These are phyloP conservation scores for Delia radicum DNA, from an alignment of 1,140 invertebrate species.

Conservation along the genomic window DNA sequence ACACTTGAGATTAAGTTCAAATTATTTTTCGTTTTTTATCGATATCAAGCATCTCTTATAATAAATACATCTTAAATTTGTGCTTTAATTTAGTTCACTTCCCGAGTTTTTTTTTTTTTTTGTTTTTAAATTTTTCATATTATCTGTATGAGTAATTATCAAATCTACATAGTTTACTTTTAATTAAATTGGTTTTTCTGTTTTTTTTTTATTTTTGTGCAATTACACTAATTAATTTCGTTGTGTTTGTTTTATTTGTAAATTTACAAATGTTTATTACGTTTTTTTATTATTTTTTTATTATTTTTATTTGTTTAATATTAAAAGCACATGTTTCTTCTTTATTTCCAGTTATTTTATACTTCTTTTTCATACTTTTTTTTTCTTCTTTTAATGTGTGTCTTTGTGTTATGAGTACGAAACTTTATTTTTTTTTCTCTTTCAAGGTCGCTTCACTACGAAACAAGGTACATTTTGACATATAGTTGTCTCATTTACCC, in stretches of 20 bases:
- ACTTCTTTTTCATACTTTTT: neutral
- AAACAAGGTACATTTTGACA: neutral
- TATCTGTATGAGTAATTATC: neutral
- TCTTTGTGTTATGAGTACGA: neutral
- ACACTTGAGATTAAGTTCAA: too few species aligned
- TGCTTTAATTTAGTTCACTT: neutral
- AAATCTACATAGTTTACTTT: neutral
- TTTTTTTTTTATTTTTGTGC: neutral
- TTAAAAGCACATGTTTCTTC: constrained; percentile 16
- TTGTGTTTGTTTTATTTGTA: neutral
- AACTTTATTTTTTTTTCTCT: constrained; percentile 15
- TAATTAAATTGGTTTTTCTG: neutral
- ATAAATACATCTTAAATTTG: neutral
- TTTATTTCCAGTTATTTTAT: neutral
- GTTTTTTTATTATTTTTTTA: neutral
- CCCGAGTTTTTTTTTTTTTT: neutral
- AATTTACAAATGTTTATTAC: neutral
- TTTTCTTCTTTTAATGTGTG: neutral
- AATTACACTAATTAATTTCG: neutral
- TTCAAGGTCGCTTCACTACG: constrained; percentile 12
- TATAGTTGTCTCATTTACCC: constrained; percentile 2
- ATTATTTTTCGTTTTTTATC: too few species aligned
- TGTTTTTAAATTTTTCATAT: neutral
- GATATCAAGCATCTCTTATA: neutral
- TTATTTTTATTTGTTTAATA: constrained; percentile 6